Base-by-base conservation (phyloP, 2,797 vertebrate genomes). In the Heliangelus exortis region DNA sequence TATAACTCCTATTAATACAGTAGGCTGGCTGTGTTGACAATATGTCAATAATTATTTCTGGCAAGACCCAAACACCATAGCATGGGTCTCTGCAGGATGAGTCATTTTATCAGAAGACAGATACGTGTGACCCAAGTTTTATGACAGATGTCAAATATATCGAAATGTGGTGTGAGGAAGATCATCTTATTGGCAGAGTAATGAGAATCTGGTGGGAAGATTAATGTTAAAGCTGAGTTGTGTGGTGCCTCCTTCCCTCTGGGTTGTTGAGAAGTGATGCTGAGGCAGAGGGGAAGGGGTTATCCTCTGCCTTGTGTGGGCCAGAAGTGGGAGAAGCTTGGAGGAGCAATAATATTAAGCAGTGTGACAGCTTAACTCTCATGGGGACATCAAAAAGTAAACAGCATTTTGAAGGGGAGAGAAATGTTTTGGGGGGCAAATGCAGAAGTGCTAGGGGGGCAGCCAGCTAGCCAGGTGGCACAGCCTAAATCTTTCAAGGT, bases 21-120 rank as follows among this genome's bases (percentile, higher is more conserved):
- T 93, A 95, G 97, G 95, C 96, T 97, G 95, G 94, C 96, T 62
- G 29, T 87, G 94, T 76, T 96, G 97, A 97, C 97, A 96, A 97
- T 95, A 93, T 90, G 97, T 97, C 98, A 97, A 97, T 98, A 97
- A 98, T 97, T 97, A 97, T 96, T 97, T 97, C 97, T 98, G 95
- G 94, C 83, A 94, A 95, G 93, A 90, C 88, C 91, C 9, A 47
- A 95, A 80, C 47, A 90, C 91, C 71, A 75, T 63, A 69, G 91
- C 75, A 95, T 81, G 55, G 87, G 92, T 95, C 96, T 96, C 95
- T 96, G 91, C 89, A 89, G 91, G 93, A 96, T 95, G 97, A 97
- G 96, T 98, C 94, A 95, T 97, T 97, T 97, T 97, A 97, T 94
- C 97, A 94, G 94, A 97, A 98, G 97, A 98, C 97, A 97, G 97